Base-by-base conservation (phyloP, 2,888 invertebrate genomes). In the Arrhopalites spinosus region DNA sequence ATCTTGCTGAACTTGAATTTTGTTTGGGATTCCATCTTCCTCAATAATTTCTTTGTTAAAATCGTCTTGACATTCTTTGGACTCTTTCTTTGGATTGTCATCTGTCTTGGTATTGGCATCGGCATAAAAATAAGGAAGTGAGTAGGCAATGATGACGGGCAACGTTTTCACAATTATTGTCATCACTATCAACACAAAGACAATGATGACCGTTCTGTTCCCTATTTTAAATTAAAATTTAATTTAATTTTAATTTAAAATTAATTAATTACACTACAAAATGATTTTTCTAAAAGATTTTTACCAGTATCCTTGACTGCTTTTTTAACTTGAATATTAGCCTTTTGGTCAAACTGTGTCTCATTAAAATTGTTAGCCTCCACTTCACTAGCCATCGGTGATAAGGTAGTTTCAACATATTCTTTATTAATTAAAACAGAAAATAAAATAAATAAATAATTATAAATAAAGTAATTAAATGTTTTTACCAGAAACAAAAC, bases 151-250 rank as follows among this genome's bases (percentile, higher is more conserved):
- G 2, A 68, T 43, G 7, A 74, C 74, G 1, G 74, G 74, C 0
- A 61, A 36, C 17, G 59, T 59, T 61, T 74, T 74, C 11, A 74
- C 68, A n/a, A 69, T 59, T 43, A 68, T 74, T 7, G 74, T 74
- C 27, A 74, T 23, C 15, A 59, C 56, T 25, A 74, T 68, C 0
- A 53, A 15, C 2, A 27, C 17, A 11, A 56, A 36, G 0, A 74
- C 50, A 11, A 74, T 56, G 20, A 74, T 45, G 0, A 68, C 74
- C 1, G 68, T 74, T n/a, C 23, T 47, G 59, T 68, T 68, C 61
- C 64, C 20, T 61, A n/a, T n/a, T n/a, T n/a, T n/a, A n/a, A n/a
- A 64, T 23, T 45, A 25, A 56, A 29, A 72, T 11, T n/a, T 29
- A 30, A 53, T 23, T 25, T 8, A 64, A 64, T 17, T n/a, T 43